These are phyloP conservation scores for Ptychoptera contaminata DNA, from an alignment of 2,888 invertebrate species.

Conservation along the genomic window DNA sequence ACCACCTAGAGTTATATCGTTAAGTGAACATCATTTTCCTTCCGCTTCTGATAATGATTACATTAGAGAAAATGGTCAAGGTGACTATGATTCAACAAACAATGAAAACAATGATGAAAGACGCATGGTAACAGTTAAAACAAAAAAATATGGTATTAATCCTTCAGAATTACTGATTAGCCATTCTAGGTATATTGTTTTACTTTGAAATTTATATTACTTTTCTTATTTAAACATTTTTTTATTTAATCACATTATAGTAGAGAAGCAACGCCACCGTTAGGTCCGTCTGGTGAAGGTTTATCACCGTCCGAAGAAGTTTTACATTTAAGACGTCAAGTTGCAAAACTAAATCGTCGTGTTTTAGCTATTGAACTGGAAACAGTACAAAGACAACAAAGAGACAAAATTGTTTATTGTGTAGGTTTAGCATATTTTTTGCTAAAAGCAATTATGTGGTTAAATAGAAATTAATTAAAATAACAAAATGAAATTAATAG, in stretches of 20 bases:
- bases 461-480: conserved; percentile 39
- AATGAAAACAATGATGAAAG: conserved; percentile 2
- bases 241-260: conserved; percentile 9
- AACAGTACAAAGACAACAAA: conserved; percentile 65
- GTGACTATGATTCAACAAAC: conserved; percentile 10
- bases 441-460: conserved; percentile 72
- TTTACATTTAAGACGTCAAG: conserved; percentile 65
- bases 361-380: conserved; percentile 79
- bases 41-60: conserved; percentile 38
- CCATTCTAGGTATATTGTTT: too few species aligned
- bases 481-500: background rate
- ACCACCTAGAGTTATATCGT: conserved; percentile 74
- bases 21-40: conserved; percentile 72
- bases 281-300: conserved; percentile 42
- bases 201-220: too few species aligned
- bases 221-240: too few species aligned
- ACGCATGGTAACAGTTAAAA: background rate
- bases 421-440: conserved; percentile 73
- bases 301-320: conserved; percentile 62
- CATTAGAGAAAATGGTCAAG: conserved; percentile 1
- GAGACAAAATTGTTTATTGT: conserved; percentile 73
- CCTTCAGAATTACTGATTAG: too few species aligned
- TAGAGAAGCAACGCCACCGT: conserved; percentile 54
- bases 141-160: background rate
- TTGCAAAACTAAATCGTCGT: conserved; percentile 73